phyloP scores from a whole-genome alignment of 2,888 invertebrate genomes.

The Bibio marci region DNA sequence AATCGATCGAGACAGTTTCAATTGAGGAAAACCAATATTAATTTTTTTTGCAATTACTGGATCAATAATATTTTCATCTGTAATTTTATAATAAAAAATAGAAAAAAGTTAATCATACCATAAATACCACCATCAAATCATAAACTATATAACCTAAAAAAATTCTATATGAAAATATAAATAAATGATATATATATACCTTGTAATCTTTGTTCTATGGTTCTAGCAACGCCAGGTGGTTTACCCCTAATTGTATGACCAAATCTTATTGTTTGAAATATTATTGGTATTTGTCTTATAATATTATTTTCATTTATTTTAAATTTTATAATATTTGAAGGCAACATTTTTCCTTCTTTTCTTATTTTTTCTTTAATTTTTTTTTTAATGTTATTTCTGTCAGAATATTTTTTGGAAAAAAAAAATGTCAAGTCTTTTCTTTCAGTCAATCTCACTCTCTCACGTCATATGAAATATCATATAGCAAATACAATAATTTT shows the following conservation, averaged over 20 bases:
- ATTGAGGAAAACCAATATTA: constrained; percentile 43
- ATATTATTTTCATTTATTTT: too few species aligned
- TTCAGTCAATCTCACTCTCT: too few species aligned
- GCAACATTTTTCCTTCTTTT: too few species aligned
- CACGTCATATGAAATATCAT: too few species aligned
- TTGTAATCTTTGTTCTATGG: constrained; percentile 47
- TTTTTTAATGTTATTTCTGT: too few species aligned
- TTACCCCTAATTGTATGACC: constrained; percentile 52
- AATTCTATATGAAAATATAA: constrained; percentile 24
- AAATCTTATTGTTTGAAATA: constrained; percentile 10
- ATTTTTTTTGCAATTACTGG: constrained; percentile 36
- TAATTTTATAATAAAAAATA: not conserved
- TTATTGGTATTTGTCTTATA: too few species aligned
- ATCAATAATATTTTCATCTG: constrained; percentile 34
- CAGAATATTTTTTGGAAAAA: too few species aligned
- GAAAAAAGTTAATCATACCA: not conserved
- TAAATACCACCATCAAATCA: constrained; percentile 25
- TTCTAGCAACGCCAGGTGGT: constrained; percentile 48
- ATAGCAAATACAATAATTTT: too few species aligned
- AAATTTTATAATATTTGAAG: too few species aligned
- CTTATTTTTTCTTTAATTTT: too few species aligned
- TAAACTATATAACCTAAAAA: constrained; percentile 16
- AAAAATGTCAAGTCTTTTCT: too few species aligned
- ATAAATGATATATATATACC: constrained; percentile 36
- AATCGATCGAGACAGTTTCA: constrained; percentile 22